phyloP scores from a whole-genome alignment of 2,797 vertebrate species.

The Aldrovandia affinis region DNA sequence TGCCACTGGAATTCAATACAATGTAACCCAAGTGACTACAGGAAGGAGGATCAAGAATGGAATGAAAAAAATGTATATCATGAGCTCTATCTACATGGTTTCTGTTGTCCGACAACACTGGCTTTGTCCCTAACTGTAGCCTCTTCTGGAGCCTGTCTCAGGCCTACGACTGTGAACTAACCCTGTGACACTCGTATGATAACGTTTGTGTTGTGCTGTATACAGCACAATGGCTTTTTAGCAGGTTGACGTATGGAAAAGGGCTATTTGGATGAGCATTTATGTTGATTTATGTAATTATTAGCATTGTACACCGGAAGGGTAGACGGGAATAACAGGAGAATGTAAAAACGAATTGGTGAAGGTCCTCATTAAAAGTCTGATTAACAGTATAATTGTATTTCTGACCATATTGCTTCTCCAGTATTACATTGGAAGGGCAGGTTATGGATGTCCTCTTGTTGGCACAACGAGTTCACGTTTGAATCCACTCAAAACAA shows the following conservation, averaged over 20 bases:
- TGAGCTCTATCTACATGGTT: conserved; percentile 1
- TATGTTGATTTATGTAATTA: not conserved
- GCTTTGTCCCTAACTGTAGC: conserved; percentile 29
- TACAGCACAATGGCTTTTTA: conserved; percentile 2
- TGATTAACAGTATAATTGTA: conserved; percentile 37
- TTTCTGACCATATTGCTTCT: conserved; percentile 48
- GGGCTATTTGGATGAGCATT: not conserved
- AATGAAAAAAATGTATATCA: not conserved
- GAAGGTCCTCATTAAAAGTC: not conserved
- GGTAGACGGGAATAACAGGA: not conserved
- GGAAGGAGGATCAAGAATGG: not conserved
- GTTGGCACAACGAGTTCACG: conserved; percentile 43
- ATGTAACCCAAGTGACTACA: conserved; percentile 9
- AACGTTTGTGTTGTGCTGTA: not conserved
- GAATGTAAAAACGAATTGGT: too few species aligned
- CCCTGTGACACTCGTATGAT: not conserved
- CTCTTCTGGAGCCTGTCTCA: not conserved
- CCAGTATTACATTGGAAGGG: not conserved
- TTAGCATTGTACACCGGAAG: not conserved
- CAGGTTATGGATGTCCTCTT: not conserved
- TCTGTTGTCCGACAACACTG: conserved; percentile 13
- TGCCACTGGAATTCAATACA: conserved; percentile 21
- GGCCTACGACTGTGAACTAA: not conserved
- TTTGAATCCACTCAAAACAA: conserved; percentile 36
- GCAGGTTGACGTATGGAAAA: not conserved